phyloP scores from a whole-genome alignment of 2,888 invertebrate genomes.

The Macaria notata region DNA sequence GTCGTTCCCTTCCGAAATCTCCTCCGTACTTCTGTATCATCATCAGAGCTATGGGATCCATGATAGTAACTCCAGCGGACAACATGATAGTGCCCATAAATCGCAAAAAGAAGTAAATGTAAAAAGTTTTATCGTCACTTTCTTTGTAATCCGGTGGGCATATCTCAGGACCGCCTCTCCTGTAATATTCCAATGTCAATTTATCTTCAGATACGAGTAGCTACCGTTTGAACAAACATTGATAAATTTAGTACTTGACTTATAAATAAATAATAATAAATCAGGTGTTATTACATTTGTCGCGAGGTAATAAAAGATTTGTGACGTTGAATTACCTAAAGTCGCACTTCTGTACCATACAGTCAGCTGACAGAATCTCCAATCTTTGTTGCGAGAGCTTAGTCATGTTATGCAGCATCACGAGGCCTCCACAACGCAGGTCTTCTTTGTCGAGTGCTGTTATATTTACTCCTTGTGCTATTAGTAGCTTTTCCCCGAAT shows the following conservation, averaged over 20 bases:
- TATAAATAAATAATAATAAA: conserved; percentile 46
- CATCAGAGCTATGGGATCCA: conserved; percentile 93
- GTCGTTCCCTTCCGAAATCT: conserved; percentile 90
- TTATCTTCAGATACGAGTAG: conserved; percentile 44
- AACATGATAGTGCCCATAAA: conserved; percentile 91
- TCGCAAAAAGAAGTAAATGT: conserved; percentile 90
- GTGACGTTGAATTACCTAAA: conserved; percentile 75
- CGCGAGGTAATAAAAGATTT: conserved; percentile 20
- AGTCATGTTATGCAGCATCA: conserved; percentile 85
- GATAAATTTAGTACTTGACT: conserved; percentile 49
- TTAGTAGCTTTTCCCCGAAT: conserved; percentile 85
- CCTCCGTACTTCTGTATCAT: conserved; percentile 93
- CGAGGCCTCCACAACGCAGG: conserved; percentile 88
- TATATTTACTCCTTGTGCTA: conserved; percentile 86
- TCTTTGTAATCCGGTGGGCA: conserved; percentile 91
- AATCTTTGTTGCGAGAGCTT: conserved; percentile 79
- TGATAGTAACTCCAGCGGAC: conserved; percentile 92
- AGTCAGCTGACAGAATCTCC: conserved; percentile 84
- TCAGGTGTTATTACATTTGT: conserved; percentile 34
- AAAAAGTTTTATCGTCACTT: conserved; percentile 89
- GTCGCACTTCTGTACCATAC: conserved; percentile 89
- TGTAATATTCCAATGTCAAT: conserved; percentile 67
- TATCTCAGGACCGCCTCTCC: conserved; percentile 87
- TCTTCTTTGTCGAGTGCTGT: conserved; percentile 88
- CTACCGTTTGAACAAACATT: conserved; percentile 45